Conservation (phyloP, 2,797 vertebrate species). For the Sebastes matsubarae region DNA sequence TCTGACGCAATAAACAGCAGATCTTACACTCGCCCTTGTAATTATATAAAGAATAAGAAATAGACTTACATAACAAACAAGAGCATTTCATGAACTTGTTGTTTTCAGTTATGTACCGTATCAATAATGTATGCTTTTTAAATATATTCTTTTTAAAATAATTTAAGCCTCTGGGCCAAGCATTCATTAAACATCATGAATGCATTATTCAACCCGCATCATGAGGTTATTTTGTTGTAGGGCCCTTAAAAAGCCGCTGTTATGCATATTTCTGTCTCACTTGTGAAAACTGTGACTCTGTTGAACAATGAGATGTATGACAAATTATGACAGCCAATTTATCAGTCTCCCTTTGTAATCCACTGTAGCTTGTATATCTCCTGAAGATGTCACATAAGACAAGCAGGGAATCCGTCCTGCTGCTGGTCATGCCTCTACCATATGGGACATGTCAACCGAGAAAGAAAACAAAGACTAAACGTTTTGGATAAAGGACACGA, state of each 20-base stretch:
- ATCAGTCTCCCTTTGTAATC: conserved; percentile 19
- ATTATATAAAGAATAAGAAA: background rate
- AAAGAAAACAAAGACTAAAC: conserved; percentile 35
- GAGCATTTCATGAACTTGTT: background rate
- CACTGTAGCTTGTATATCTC: background rate
- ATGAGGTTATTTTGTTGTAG: background rate
- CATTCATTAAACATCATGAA: background rate
- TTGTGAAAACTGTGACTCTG: conserved; percentile 3
- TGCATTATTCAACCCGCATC: background rate
- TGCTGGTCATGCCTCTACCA: conserved; percentile 34
- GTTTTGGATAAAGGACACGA: conserved; percentile 6
- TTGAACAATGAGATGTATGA: conserved; percentile 21
- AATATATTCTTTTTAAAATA: background rate
- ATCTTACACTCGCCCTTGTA: background rate
- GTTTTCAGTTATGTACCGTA: background rate
- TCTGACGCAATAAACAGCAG: too few relatives aligned
- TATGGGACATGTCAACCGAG: conserved; percentile 24
- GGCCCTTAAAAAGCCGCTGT: background rate
- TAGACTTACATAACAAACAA: background rate
- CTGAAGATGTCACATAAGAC: conserved; percentile 20
- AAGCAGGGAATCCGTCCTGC: conserved; percentile 3
- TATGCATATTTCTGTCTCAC: background rate
- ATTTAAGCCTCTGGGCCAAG: background rate
- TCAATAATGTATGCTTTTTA: background rate
- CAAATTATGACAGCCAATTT: conserved; percentile 31